phyloP scores from a whole-genome alignment of 1,140 invertebrate species.

The Nasonia giraulti region DNA sequence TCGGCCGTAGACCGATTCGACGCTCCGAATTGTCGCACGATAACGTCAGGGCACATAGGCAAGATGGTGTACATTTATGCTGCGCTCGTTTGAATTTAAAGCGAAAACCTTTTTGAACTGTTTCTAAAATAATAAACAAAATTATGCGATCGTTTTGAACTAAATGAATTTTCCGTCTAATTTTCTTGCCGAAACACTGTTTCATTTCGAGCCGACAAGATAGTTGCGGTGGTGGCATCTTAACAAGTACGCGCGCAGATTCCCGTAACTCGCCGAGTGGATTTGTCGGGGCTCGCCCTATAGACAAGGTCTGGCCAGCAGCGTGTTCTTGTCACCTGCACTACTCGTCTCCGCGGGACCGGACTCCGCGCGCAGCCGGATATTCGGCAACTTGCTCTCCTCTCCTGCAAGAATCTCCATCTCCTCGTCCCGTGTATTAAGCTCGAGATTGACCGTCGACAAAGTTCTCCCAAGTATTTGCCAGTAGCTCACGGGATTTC shows the following conservation, averaged over 20 bases:
- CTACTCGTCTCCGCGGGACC: neutral
- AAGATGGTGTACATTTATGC: neutral
- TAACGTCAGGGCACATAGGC: neutral
- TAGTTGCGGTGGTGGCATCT: neutral
- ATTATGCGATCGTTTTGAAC: too few species aligned
- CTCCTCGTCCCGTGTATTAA: constrained; percentile 4
- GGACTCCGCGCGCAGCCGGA: neutral
- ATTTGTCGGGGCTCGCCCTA: constrained; percentile 13
- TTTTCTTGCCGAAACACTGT: neutral
- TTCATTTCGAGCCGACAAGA: neutral
- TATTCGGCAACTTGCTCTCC: constrained; percentile 17
- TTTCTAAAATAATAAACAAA: too few species aligned
- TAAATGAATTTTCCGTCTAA: neutral
- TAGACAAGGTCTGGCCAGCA: neutral
- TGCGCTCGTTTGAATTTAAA: too few species aligned
- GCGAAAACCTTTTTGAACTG: too few species aligned
- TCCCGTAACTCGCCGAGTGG: neutral
- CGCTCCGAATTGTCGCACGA: constrained; percentile 9
- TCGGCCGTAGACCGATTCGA: constrained; percentile 12
- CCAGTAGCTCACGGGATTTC: too few species aligned
- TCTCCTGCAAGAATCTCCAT: constrained; percentile 4
- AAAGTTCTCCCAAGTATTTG: neutral
- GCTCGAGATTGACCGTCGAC: constrained; percentile 2
- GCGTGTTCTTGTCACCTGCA: constrained; percentile 32
- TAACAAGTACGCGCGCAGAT: constrained; percentile 9